phyloP scores from a whole-genome alignment of 2,113 vertebrate genomes.

The Orycteropus afer region DNA sequence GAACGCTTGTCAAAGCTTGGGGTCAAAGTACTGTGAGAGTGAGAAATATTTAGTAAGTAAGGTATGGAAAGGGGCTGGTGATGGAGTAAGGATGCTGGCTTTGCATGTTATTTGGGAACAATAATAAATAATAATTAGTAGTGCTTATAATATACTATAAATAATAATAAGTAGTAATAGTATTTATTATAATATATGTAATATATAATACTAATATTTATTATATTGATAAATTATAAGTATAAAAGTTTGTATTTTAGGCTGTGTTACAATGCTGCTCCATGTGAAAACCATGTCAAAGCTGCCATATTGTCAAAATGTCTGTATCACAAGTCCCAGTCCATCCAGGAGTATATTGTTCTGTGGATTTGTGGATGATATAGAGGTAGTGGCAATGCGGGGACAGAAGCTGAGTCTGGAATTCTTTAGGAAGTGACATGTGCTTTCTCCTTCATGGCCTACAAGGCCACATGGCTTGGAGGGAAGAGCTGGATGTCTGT shows the following conservation, averaged over 20 bases:
- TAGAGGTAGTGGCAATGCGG: neutral
- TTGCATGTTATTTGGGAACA: neutral
- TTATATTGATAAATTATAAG: no score
- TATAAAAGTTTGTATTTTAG: neutral
- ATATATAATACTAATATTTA: no score
- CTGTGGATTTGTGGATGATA: neutral
- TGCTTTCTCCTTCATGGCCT: no score
- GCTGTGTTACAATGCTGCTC: neutral
- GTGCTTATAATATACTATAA: no score
- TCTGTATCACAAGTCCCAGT: neutral
- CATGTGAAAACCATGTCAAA: neutral
- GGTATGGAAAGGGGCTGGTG: neutral
- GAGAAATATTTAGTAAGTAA: neutral
- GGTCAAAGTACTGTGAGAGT: neutral
- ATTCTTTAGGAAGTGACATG: neutral
- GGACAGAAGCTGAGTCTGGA: neutral
- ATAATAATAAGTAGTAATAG: no score
- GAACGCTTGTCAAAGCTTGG: neutral
- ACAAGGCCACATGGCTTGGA: neutral
- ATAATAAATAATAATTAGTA: no score
- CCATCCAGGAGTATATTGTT: fast-evolving
- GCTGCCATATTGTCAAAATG: neutral
- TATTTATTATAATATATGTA: no score
- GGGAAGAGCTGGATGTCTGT: neutral
- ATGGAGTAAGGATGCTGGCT: fast-evolving